Percentiles rank a stretch among this genome's conserved stretches.
Conservation (phyloP, 2,113 vertebrate species). For the Mormyrus iriodes region DNA sequence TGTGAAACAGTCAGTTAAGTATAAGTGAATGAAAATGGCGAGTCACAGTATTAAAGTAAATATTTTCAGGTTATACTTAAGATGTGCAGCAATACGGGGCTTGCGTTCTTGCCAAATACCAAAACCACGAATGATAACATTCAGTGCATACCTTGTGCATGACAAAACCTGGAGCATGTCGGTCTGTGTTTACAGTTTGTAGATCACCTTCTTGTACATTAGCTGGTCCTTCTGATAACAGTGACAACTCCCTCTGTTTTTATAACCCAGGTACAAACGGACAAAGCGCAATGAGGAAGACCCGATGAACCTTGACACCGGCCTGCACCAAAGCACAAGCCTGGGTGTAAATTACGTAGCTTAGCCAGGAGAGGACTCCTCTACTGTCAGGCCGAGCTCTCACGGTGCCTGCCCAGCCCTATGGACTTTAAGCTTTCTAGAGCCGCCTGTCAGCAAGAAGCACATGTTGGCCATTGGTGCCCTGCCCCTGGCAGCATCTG, state of each 20-base stretch:
- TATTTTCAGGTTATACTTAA: neutral
- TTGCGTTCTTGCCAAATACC: neutral
- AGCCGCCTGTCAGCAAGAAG: constrained; percentile 13
- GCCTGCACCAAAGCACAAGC: constrained; percentile 24
- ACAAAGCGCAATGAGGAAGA: constrained; percentile 22
- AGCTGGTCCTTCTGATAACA: neutral
- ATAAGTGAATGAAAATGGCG: neutral
- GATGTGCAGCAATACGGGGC: neutral
- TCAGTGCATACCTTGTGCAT: neutral
- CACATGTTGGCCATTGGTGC: constrained; percentile 19
- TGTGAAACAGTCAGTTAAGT: neutral
- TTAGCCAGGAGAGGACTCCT: constrained; percentile 32
- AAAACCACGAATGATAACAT: neutral
- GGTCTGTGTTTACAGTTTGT: neutral
- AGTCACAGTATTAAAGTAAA: neutral
- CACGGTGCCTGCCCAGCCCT: neutral
- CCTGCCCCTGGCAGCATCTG: neutral
- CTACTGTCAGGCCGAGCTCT: constrained; percentile 11
- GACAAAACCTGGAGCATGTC: neutral
- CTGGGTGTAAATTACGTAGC: constrained; percentile 21
- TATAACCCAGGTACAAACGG: neutral
- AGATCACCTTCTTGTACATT: neutral
- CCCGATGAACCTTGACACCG: constrained; percentile 35
- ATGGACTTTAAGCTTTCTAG: neutral
- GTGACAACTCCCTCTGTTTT: neutral